Percentiles rank a stretch among this genome's conserved stretches.
Evolutionary conservation across 2,113 vertebrate genomes (phyloP).

Genomic region (Pseudorhombus dupliciocellatus): DNA sequence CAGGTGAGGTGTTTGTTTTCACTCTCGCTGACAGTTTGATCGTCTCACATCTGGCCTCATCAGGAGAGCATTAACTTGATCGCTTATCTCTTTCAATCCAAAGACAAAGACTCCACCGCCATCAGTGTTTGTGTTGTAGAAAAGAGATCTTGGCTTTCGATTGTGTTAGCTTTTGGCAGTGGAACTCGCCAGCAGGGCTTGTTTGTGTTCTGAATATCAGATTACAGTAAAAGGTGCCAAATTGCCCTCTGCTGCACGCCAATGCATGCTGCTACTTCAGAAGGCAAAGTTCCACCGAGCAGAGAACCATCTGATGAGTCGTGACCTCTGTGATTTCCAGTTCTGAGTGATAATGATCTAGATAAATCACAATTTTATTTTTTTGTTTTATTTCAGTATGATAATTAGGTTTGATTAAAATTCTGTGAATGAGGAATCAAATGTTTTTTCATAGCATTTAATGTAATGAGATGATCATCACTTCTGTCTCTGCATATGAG

Average conservation of each 20-base stretch:
- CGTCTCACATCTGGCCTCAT: constrained; percentile 19
- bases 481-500: not conserved
- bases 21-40: not conserved
- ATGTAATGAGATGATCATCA: not conserved
- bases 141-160: constrained; percentile 40
- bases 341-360: not conserved
- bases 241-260: constrained; percentile 56
- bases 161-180: constrained; percentile 59
- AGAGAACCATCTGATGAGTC: constrained; percentile 43
- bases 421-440: not conserved
- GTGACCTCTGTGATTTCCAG: constrained; percentile 9
- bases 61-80: constrained; percentile 6
- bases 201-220: constrained; percentile 72
- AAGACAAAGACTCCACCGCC: constrained; percentile 20
- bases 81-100: not conserved
- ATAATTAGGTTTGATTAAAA: too few species aligned
- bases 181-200: constrained; percentile 62
- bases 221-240: constrained; percentile 62
- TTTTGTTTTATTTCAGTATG: not conserved
- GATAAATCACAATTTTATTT: too few species aligned
- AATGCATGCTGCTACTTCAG: constrained; percentile 60
- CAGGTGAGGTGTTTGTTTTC: constrained; percentile 23
- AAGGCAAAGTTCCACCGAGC: constrained; percentile 55
- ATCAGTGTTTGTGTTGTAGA: constrained; percentile 32
- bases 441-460: not conserved